Base-by-base conservation (phyloP, 1,140 invertebrate species). In the Nephila pilipes region DNA sequence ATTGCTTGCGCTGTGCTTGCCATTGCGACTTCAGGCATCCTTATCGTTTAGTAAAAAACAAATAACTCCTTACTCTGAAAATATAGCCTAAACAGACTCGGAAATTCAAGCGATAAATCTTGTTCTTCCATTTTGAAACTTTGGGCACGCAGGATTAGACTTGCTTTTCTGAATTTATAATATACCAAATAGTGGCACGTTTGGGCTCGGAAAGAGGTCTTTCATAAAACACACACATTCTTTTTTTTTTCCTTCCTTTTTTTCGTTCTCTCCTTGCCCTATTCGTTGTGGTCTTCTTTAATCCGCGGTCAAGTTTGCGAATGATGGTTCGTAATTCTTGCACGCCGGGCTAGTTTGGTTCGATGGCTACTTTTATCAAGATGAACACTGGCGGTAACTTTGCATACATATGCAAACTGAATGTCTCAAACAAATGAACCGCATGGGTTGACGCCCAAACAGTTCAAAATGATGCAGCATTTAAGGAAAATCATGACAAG, bases 81-180 rank as follows among this genome's bases (percentile, higher is more conserved):
- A 65, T 65, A 65, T n/a, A n/a, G n/a, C 63, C 12, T 25, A 25
- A 65, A 18, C 18, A 69, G 85, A 55, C 85, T 65, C 25, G 85
- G 29, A 65, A 87, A 87, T 60, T 54, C 60, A 57, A 79, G 65
- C 69, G 22, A 32, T n/a, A 79, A 79, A 89, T 75, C 87, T 69
- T 79, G 54, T 16, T 25, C 36, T 8, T 3, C 22, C 36, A 16
- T 54, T 87, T 87, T n/a, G 32, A 87, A 63, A 79, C 22, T 46
- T 65, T 32, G 36, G 29, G 63, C 85, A 87, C 55, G 58, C 87
- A 55, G 46, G 79, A 57, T 25, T 29, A 2, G 25, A 25, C 46
- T 54, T 79, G 87, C 87, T 32, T 57, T 20, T 55, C 69, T 89
- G 85, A 75, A 89, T 89, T 89, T 16, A 87, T 79, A 79, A 79